These are phyloP conservation scores for Leptosomus discolor DNA, from an alignment of 2,113 vertebrate species.

Conservation along the genomic window DNA sequence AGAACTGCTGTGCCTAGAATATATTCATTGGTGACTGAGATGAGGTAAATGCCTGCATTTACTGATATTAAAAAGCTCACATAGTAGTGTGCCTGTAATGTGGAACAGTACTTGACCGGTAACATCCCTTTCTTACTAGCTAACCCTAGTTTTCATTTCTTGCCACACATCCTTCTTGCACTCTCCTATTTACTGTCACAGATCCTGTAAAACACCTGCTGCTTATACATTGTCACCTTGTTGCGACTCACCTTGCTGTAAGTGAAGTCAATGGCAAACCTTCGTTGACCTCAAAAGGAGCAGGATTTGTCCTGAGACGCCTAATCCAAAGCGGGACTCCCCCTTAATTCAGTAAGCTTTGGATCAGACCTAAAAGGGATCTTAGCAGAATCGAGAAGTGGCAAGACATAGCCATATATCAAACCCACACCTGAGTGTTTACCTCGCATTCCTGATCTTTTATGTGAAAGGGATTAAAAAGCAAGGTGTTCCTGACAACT, in stretches of 20 bases:
- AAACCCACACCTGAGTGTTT: background rate
- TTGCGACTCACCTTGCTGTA: background rate
- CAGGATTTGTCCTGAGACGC: background rate
- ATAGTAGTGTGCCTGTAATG: background rate
- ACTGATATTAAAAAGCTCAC: background rate
- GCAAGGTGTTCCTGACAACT: background rate
- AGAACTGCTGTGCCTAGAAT: background rate
- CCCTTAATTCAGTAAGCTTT: conserved; percentile 17
- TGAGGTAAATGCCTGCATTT: background rate
- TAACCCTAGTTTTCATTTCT: background rate
- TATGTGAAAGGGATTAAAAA: conserved; percentile 2
- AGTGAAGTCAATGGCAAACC: background rate
- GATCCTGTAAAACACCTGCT: background rate
- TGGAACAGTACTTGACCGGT: background rate
- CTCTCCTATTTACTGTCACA: background rate
- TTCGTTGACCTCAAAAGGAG: background rate
- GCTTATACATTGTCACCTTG: background rate
- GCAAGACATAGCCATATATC: background rate
- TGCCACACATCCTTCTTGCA: background rate
- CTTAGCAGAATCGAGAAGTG: background rate
- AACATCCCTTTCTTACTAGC: background rate
- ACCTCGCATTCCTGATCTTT: conserved; percentile 2
- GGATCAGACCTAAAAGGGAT: background rate
- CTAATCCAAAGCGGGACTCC: background rate
- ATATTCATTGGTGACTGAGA: background rate